These are phyloP conservation scores for Drosophila neotestacea DNA, from an alignment of 2,888 invertebrate species.

Conservation along the genomic window DNA sequence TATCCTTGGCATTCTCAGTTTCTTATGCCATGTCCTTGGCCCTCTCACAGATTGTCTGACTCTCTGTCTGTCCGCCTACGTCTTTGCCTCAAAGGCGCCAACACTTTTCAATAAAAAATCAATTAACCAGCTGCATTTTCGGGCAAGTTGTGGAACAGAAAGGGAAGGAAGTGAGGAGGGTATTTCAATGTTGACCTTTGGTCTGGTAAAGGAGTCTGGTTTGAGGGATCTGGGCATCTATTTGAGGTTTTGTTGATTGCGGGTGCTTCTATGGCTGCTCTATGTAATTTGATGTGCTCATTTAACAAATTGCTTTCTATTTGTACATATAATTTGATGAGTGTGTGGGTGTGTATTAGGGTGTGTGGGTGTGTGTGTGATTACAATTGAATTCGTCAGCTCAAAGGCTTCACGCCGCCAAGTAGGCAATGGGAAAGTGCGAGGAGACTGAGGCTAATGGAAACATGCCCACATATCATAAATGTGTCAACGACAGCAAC, in stretches of 20 bases:
- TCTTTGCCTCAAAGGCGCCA: conserved; percentile 14
- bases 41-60: background rate
- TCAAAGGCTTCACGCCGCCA: conserved; percentile 61
- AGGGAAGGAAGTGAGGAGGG: background rate
- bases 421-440: conserved; percentile 46
- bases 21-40: background rate
- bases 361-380: conserved; percentile 6
- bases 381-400: conserved; percentile 37
- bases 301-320: conserved; percentile 52
- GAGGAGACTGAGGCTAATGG: conserved; percentile 16
- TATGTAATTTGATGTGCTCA: conserved; percentile 42
- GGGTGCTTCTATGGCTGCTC: conserved; percentile 53
- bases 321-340: conserved; percentile 16
- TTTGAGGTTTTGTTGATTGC: conserved; percentile 34
- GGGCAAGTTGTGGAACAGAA: background rate
- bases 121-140: conserved; percentile 56
- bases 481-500: conserved; percentile 63
- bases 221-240: background rate
- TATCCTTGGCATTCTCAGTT: conserved; percentile 4
- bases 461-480: conserved; percentile 52
- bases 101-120: conserved; percentile 46
- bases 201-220: background rate
- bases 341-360: background rate
- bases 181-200: conserved; percentile 47
- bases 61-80: background rate